phyloP scores from a whole-genome alignment of 2,797 vertebrate species.

The Sebastes kiyomatsui region DNA sequence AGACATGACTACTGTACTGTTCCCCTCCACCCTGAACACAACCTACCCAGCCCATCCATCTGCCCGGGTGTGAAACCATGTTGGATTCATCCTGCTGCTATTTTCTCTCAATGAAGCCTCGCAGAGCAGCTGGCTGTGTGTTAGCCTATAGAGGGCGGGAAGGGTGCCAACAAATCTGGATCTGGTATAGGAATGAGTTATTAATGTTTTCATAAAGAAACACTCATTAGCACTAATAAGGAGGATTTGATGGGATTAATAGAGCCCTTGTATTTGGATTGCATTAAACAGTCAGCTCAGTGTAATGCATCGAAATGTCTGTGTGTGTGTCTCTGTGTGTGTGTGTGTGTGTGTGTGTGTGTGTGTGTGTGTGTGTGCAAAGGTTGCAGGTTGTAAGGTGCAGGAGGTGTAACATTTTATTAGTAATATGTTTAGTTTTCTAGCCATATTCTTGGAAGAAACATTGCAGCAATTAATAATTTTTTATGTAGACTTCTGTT shows the following conservation, averaged over 20 bases:
- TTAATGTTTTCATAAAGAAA: too few relatives aligned
- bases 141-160: not conserved
- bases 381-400: too few relatives aligned
- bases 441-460: not conserved
- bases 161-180: not conserved
- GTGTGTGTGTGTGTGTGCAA: not conserved
- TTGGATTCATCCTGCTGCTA: constrained; percentile 37
- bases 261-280: not conserved
- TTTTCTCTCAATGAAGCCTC: constrained; percentile 49
- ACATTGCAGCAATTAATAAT: not conserved
- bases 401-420: too few relatives aligned
- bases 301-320: not conserved
- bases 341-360: too few relatives aligned
- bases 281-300: not conserved
- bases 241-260: not conserved
- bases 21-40: not conserved
- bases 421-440: not conserved
- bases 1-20: constrained; percentile 32
- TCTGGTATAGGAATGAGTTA: not conserved
- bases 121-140: not conserved
- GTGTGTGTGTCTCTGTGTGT: too few relatives aligned
- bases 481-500: too few relatives aligned
- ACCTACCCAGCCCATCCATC: constrained; percentile 68
- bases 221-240: not conserved
- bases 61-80: constrained; percentile 62